Base-by-base conservation (phyloP, 2,113 vertebrate genomes). In the Sander vitreus region DNA sequence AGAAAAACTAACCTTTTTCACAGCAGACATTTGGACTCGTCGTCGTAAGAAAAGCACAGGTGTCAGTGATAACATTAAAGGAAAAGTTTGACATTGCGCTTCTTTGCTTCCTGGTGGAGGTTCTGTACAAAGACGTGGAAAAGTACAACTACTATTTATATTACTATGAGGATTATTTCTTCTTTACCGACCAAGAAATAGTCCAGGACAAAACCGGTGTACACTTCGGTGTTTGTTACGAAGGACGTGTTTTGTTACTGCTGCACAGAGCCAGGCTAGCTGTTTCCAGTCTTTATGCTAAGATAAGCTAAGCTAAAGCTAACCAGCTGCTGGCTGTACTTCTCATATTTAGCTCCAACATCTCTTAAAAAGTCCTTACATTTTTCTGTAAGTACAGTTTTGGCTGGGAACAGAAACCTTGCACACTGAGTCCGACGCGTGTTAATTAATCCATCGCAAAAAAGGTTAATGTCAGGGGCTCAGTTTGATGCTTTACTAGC, bases 11-110 rank as follows among this genome's bases (percentile, higher is more conserved):
- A 48, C 11, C 6, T 15, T 59, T 69, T 73, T 80, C 69, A 77
- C 2, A 1, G 64, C 66, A 47, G 47, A 80, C 27, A 69, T 60
- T 70, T 76, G 55, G 55, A 79, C 33, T 72, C 0, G 1, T 53
- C 30, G 43, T 0, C 1, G 27, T 3, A 45, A 47, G 12, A 72
- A 55, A 50, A 55, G 19, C 45, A 27, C 36, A 27, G 19, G 6
- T 25, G 36, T 53, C 5, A 2, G 2, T 18, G 0, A 59, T 3
- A 14, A 58, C 21, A 27, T 51, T 48, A 3, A 45, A 54, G 65
- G 27, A 63, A 50, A 63, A n/a, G 67, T 39, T 15, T 0, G 2
- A 54, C 11, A n/a, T 62, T 25, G 6, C 18, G 16, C 10, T 58
- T 4, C 27, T 73, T 59, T 0, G 11, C 25, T 27, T 57, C 19